Percentiles rank a stretch among this genome's conserved stretches.
Evolutionary conservation across 2,113 vertebrate species (phyloP).

Genomic region (Microcebus griseorufus): DNA sequence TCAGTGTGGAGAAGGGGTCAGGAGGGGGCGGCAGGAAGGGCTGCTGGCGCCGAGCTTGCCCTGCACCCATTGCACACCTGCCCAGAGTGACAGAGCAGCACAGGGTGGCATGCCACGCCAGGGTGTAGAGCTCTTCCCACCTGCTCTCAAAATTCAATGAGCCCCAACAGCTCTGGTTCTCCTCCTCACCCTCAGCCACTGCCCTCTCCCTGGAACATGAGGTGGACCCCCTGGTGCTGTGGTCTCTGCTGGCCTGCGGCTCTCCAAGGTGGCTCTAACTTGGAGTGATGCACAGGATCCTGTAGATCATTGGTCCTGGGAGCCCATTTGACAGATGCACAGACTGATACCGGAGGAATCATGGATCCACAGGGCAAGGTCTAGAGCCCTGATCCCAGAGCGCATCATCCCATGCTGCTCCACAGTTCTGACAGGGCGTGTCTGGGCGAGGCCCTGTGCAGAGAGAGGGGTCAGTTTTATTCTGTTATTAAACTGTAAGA

Average conservation of each 20-base stretch:
- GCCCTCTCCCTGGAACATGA: rapidly evolving
- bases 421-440: neutral
- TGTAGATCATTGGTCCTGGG: rapidly evolving
- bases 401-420: neutral
- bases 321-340: neutral
- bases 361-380: neutral
- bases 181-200: neutral
- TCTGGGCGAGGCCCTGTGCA: neutral
- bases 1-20: rapidly evolving
- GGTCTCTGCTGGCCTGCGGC: neutral
- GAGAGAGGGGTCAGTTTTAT: neutral
- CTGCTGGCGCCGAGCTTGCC: neutral
- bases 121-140: too few species aligned
- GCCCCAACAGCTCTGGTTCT: neutral
- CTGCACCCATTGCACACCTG: too few species aligned
- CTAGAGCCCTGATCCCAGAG: neutral
- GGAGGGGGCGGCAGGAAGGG: neutral
- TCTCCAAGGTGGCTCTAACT: neutral
- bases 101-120: too few species aligned
- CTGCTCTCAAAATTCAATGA: too few species aligned
- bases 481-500: neutral
- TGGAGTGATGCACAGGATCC: neutral
- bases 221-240: neutral
- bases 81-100: too few species aligned
- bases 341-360: neutral